These are phyloP conservation scores for Poecilia gillii DNA, from an alignment of 2,797 vertebrate genomes.

Conservation along the genomic window DNA sequence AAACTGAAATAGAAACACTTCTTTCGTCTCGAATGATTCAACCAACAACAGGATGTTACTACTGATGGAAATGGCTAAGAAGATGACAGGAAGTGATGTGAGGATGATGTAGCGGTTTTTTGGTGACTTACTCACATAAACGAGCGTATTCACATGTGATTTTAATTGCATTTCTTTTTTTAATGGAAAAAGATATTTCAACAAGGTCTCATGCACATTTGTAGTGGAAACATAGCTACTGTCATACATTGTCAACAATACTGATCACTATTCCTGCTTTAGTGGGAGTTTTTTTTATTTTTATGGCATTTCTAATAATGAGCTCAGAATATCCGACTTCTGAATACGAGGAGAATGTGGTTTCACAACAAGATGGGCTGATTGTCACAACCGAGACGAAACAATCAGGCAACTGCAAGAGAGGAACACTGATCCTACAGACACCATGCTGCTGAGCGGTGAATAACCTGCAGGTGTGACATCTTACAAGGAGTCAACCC, in stretches of 20 bases:
- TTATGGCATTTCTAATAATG: not conserved
- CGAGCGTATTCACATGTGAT: no score
- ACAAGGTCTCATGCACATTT: no score
- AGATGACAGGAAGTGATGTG: no score
- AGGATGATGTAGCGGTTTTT: no score
- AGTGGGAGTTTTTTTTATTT: not conserved
- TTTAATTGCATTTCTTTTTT: no score
- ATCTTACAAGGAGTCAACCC: not conserved
- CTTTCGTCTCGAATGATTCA: no score
- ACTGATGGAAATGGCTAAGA: no score
- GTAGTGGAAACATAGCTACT: no score
- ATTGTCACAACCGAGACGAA: not conserved
- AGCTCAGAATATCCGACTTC: not conserved
- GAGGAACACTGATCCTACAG: not conserved
- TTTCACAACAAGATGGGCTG: not conserved
- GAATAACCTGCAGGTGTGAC: slow-evolving; percentile 5
- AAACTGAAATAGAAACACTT: no score
- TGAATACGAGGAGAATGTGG: not conserved
- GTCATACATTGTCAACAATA: not conserved
- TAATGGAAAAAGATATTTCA: no score
- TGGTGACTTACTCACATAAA: no score
- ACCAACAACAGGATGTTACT: no score
- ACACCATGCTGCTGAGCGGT: not conserved
- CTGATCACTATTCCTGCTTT: not conserved
- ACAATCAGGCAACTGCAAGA: not conserved